These are phyloP conservation scores for Xanthorhoe designata DNA, from an alignment of 2,888 invertebrate genomes.

Conservation along the genomic window DNA sequence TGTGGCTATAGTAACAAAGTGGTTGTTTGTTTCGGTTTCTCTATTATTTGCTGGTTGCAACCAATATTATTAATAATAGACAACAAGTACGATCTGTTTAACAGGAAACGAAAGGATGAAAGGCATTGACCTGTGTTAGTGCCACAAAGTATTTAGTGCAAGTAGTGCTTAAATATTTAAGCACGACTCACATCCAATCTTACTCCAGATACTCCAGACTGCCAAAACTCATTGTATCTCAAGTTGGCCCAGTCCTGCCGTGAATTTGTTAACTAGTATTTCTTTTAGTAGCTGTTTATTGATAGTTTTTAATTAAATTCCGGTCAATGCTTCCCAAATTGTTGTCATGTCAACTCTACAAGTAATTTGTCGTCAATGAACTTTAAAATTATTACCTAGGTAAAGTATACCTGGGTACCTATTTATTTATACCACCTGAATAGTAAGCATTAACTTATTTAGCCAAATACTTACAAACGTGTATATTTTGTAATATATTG, in stretches of 20 bases:
- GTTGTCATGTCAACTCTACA: background rate
- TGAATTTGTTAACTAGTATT: conserved; percentile 6
- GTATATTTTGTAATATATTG: conserved; percentile 82
- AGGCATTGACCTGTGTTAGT: background rate
- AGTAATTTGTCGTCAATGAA: conserved; percentile 13
- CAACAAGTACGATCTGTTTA: background rate
- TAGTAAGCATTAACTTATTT: conserved; percentile 24
- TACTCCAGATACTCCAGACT: conserved; percentile 12
- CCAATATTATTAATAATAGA: background rate
- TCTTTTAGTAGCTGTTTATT: background rate
- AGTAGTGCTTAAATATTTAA: conserved; percentile 1
- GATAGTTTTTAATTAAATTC: background rate
- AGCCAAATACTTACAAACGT: conserved; percentile 54
- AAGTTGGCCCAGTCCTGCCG: conserved; percentile 3
- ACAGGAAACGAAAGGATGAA: background rate
- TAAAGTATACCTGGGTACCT: background rate
- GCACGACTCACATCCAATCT: background rate
- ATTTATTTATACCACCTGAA: conserved; percentile 30
- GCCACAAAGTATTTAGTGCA: background rate
- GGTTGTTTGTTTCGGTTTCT: too few species aligned
- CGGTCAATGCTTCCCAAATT: background rate
- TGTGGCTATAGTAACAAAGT: background rate
- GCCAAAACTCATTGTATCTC: background rate
- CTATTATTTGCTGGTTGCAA: background rate
- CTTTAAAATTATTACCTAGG: conserved; percentile 27